Conservation (phyloP, 2,113 vertebrate genomes). For the Oplegnathus fasciatus region DNA sequence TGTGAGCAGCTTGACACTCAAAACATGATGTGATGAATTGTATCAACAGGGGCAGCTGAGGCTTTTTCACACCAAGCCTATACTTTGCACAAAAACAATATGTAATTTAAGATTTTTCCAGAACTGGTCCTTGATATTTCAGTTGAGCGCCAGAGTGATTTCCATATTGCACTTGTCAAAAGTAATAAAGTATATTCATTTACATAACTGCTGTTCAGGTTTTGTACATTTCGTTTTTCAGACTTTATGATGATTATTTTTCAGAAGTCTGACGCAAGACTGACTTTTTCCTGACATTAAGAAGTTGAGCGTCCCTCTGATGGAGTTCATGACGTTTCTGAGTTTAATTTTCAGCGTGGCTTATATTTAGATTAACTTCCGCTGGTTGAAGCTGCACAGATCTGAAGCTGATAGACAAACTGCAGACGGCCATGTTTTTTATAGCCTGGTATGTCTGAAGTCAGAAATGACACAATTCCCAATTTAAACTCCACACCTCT, state of each 20-base stretch:
- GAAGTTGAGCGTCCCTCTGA: background rate
- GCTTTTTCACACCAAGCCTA: background rate
- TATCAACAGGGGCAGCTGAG: background rate
- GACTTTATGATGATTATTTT: background rate
- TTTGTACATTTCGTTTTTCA: too few relatives aligned
- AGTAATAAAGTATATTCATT: background rate
- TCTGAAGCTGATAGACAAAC: background rate
- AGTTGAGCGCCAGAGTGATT: background rate
- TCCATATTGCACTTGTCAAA: background rate
- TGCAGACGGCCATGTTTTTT: background rate
- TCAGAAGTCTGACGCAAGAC: background rate
- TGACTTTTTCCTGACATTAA: background rate
- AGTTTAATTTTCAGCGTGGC: background rate
- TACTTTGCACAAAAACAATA: too few relatives aligned
- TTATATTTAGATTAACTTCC: background rate
- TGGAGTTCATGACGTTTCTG: background rate
- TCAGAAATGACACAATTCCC: background rate
- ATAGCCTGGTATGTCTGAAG: background rate
- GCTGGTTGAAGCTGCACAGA: background rate
- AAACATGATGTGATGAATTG: conserved; percentile 19
- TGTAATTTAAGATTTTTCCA: background rate
- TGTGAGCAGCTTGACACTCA: conserved; percentile 15
- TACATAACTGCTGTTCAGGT: background rate
- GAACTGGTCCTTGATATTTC: background rate
- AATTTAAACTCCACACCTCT: background rate